phyloP scores from a whole-genome alignment of 2,113 vertebrate genomes.

The Brachirus orientalis region DNA sequence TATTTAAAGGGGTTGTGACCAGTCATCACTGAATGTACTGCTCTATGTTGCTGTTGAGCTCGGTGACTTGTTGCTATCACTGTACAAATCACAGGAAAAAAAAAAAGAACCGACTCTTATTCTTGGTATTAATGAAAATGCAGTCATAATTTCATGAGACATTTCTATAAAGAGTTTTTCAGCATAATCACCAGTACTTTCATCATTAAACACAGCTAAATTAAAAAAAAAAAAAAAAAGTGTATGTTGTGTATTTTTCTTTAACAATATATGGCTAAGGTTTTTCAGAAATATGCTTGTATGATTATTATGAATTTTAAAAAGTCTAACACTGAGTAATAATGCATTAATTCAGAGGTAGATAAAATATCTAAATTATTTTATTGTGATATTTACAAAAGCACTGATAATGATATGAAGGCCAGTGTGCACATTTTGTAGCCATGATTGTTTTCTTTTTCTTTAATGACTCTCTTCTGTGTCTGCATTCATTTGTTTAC shows the following conservation, averaged over 20 bases:
- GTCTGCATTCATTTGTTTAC: neutral
- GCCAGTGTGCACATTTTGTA: no score
- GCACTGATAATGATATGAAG: no score
- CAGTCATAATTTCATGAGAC: constrained; percentile 27
- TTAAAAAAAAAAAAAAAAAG: neutral
- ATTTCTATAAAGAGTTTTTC: constrained; percentile 16
- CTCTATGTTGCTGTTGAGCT: constrained; percentile 40
- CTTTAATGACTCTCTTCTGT: no score
- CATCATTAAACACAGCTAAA: constrained; percentile 41
- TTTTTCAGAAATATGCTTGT: no score
- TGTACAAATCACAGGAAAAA: constrained; percentile 38
- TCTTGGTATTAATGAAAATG: constrained; percentile 52
- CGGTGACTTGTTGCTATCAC: constrained; percentile 25
- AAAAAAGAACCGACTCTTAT: constrained; percentile 47
- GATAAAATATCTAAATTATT: no score
- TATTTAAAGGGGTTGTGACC: constrained; percentile 35
- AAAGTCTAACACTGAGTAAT: no score
- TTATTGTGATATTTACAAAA: no score
- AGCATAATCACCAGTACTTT: constrained; percentile 15
- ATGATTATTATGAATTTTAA: no score
- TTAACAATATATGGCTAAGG: neutral
- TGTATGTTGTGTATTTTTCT: constrained; percentile 7
- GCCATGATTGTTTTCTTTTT: neutral
- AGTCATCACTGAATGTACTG: constrained; percentile 62
- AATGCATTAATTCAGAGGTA: no score